A percentile compares a stretch with the other conserved stretches of the same genome.
phyloP scores from a whole-genome alignment of 2,888 invertebrate genomes.

The Mythimna vitellina region DNA sequence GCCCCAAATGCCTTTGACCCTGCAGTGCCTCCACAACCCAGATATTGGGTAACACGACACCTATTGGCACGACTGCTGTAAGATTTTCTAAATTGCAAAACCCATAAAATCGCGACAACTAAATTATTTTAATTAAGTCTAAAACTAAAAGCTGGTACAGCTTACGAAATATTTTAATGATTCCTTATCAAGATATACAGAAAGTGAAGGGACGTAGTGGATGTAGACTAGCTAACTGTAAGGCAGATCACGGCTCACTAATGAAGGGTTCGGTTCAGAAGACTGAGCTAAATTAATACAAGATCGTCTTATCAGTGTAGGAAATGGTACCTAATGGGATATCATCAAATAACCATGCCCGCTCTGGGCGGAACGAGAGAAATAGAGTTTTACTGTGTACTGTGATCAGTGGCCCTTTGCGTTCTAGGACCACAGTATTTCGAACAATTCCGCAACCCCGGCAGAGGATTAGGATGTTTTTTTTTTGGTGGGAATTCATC shows the following conservation, averaged over 20 bases:
- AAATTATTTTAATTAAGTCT: conserved; percentile 1
- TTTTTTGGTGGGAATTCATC: no score
- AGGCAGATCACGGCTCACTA: background rate
- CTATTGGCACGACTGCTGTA: no score
- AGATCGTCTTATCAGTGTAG: conserved; percentile 7
- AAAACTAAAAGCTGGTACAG: background rate
- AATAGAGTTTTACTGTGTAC: no score
- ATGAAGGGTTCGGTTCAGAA: conserved; percentile 17
- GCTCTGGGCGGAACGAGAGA: no score
- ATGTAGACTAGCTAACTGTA: background rate
- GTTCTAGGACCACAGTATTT: no score
- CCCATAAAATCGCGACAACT: conserved; percentile 1
- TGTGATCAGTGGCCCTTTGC: no score
- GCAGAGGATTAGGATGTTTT: no score
- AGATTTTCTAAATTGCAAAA: conserved; percentile 1
- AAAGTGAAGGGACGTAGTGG: conserved; percentile 37
- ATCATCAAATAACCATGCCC: no score
- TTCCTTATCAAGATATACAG: conserved; percentile 34
- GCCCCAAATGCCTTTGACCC: no score
- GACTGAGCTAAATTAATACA: conserved; percentile 10
- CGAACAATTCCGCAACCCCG: no score
- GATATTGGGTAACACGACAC: no score
- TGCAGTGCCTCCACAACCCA: no score
- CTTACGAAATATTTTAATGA: conserved; percentile 34
- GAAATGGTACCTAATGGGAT: background rate